phyloP scores from a whole-genome alignment of 2,113 vertebrate genomes.

The Poeciliopsis turrubarensis region DNA sequence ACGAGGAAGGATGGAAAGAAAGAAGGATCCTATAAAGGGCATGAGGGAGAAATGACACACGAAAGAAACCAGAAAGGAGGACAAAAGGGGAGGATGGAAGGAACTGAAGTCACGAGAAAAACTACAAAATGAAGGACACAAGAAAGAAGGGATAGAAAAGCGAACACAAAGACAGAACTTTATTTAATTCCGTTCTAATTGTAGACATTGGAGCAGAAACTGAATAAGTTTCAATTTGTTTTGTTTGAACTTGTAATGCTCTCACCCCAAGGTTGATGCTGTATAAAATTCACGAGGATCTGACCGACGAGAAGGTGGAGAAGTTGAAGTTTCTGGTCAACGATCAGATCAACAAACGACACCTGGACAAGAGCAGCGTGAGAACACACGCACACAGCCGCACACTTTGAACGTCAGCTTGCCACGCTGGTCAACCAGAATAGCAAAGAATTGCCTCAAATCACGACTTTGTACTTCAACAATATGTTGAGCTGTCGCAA shows the following conservation, averaged over 20 bases:
- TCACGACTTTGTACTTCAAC: background rate
- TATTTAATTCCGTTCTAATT: too few relatives aligned
- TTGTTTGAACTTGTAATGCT: background rate
- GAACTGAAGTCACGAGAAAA: background rate
- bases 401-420: background rate
- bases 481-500: background rate
- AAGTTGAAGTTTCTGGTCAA: constrained; percentile 68
- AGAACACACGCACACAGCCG: constrained; percentile 31
- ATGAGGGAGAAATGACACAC: too few relatives aligned
- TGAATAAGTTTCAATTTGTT: background rate
- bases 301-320: constrained; percentile 49
- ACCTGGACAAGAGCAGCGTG: constrained; percentile 66
- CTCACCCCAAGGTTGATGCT: constrained; percentile 73
- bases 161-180: background rate
- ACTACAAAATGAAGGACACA: background rate
- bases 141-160: background rate
- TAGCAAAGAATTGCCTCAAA: background rate
- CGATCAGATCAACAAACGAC: constrained; percentile 31
- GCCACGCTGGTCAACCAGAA: background rate
- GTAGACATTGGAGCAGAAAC: too few relatives aligned
- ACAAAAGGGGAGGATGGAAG: background rate
- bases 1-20: background rate
- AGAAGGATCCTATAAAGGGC: background rate
- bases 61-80: too few relatives aligned
- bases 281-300: constrained; percentile 65